phyloP scores from a whole-genome alignment of 2,888 invertebrate genomes.

The Minunthozetes semirufus region DNA sequence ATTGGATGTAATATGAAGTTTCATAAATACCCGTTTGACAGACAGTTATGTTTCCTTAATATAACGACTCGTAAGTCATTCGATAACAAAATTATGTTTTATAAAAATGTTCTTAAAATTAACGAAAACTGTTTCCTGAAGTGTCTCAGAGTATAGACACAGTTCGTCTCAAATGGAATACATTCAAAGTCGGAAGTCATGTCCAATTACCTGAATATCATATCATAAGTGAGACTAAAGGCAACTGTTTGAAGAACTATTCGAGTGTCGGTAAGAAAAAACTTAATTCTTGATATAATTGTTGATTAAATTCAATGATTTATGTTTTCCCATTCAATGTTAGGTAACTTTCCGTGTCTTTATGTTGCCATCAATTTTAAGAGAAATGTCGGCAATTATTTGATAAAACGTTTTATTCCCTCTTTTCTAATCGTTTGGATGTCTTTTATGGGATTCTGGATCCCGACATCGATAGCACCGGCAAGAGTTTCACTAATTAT shows the following conservation, averaged over 20 bases:
- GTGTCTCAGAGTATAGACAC: constrained; percentile 4
- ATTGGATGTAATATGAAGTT: constrained; percentile 32
- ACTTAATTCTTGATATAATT: neutral
- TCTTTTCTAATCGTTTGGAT: constrained; percentile 33
- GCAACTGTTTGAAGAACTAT: neutral
- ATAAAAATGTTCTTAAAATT: neutral
- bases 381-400: constrained; percentile 33
- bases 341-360: constrained; percentile 29
- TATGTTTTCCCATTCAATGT: too few relatives aligned
- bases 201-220: constrained; percentile 27
- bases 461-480: constrained; percentile 27
- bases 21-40: constrained; percentile 32
- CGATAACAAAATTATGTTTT: neutral
- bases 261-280: neutral
- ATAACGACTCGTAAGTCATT: constrained; percentile 24
- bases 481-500: constrained; percentile 25
- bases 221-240: neutral
- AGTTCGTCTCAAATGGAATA: constrained; percentile 9
- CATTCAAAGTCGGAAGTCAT: constrained; percentile 14
- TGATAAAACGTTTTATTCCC: constrained; percentile 32
- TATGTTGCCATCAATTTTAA: constrained; percentile 20
- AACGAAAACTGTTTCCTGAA: neutral
- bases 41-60: constrained; percentile 28
- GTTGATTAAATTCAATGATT: neutral
- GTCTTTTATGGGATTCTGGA: constrained; percentile 34